These are phyloP conservation scores for Gymnodraco acuticeps DNA, from an alignment of 2,797 vertebrate genomes.

Conservation along the genomic window DNA sequence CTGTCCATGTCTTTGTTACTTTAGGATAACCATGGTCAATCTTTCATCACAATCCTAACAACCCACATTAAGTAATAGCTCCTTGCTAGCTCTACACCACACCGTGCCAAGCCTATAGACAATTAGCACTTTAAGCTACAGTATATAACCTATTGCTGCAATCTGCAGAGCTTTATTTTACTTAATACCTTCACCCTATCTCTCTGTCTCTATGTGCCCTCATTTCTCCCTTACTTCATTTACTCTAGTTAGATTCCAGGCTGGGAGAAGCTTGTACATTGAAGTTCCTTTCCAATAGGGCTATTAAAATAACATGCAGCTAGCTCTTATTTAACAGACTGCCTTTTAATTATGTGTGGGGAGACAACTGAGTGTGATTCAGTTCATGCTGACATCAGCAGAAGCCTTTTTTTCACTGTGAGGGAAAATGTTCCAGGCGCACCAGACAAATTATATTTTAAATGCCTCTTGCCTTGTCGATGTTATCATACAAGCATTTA, in stretches of 20 bases:
- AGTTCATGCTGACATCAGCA: slow-evolving; percentile 50
- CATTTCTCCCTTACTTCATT: slow-evolving; percentile 17
- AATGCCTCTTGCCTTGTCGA: slow-evolving; percentile 44
- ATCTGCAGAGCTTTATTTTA: background rate
- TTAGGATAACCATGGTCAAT: background rate
- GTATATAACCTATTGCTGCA: background rate
- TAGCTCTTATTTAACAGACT: slow-evolving; percentile 43
- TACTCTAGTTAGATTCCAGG: slow-evolving; percentile 19
- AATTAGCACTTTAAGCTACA: slow-evolving; percentile 1
- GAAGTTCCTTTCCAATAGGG: slow-evolving; percentile 37
- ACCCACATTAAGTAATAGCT: background rate
- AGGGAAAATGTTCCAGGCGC: slow-evolving; percentile 47
- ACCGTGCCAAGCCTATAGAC: background rate
- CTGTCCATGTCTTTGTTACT: background rate
- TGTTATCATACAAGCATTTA: slow-evolving; percentile 55
- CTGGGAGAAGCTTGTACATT: slow-evolving; percentile 19
- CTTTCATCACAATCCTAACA: background rate
- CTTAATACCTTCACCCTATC: background rate
- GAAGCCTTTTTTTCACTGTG: slow-evolving; percentile 26
- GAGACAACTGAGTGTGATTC: slow-evolving; percentile 42
- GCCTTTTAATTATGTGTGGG: slow-evolving; percentile 53
- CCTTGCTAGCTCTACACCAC: background rate
- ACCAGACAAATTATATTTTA: slow-evolving; percentile 66
- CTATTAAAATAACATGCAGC: slow-evolving; percentile 48
- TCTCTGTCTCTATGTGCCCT: slow-evolving; percentile 9